Evolutionary conservation across 1,140 invertebrate species (phyloP), one percentile per base, ranked within the genome.

Genomic region (honey bee (Apis mellifera)): DNA sequence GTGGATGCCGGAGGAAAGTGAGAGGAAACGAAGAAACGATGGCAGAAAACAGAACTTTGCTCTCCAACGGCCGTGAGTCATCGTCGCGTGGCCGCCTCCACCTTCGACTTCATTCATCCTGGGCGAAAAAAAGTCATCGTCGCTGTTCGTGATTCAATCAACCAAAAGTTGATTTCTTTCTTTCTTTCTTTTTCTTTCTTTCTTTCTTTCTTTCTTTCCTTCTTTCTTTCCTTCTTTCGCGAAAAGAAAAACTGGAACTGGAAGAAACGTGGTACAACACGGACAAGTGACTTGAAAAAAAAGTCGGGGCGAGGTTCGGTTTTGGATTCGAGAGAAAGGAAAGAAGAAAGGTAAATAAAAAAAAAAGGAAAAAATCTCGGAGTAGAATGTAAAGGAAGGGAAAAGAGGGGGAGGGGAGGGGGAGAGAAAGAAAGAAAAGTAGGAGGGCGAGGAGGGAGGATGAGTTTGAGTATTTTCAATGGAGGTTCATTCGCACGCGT

Each of bases 21-120:
- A 86, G 65, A 79, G 70, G 71, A 76, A 69, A 79, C 26, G 73
- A 87, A 87, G 73, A 23, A 82, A 73, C 71, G 60, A 81, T 77
- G 75, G 74, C 55, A 71, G 70, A 76, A 57, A 57, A 78, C 54
- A 52, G 54, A 78, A 69, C 52, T 74, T 68, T 68, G 73, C 68
- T 65, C 60, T 55, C 72, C 50, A 73, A 73, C 55, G 60, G 71
- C 64, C 62, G 74, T 75, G 76, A 75, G 42, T 79, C 82, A 66
- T 80, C 82, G 26, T 60, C 68, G 83, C 71, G 48, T 48, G 77
- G 81, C 78, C 81, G 77, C 62, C 26, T 87, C 84, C 77, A 83
- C 23, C n/a, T n/a, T n/a, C 84, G 79, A 48, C 50, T 84, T 81
- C 62, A 80, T 59, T 79, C 68, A 66, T 83, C 59, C 76, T 72